Evolutionary conservation across 2,888 invertebrate genomes (phyloP).

Genomic region (Notocelia uddmanniana): DNA sequence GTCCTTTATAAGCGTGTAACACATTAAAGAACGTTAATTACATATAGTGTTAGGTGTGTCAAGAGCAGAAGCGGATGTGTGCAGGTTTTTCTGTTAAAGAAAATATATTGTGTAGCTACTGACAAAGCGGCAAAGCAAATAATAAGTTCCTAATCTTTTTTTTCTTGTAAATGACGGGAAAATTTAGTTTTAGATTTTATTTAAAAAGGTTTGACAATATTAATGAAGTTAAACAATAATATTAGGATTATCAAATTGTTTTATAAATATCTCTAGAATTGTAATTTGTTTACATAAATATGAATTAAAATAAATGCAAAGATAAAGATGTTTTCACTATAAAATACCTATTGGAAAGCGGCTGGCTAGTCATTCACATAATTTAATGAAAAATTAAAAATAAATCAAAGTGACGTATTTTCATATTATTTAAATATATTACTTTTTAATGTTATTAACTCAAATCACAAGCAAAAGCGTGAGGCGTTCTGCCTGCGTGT

Average conservation of each 20-base stretch:
- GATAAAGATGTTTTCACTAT: too few species aligned
- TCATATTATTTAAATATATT: conserved; percentile 1
- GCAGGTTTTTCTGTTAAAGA: neutral
- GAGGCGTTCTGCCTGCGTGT: conserved; percentile 39
- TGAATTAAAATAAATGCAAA: neutral
- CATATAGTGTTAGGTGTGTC: conserved; percentile 26
- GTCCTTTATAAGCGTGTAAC: conserved; percentile 5
- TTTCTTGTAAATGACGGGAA: neutral
- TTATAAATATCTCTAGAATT: too few species aligned
- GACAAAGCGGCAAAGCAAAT: conserved; percentile 8
- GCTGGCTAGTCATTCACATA: neutral
- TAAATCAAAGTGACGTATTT: conserved; percentile 6
- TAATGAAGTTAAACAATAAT: too few species aligned
- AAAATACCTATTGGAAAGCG: neutral
- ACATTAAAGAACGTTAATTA: neutral
- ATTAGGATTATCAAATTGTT: too few species aligned
- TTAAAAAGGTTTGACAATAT: too few species aligned
- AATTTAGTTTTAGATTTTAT: too few species aligned
- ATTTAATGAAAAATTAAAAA: conserved; percentile 2
- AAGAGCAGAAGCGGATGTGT: conserved; percentile 35
- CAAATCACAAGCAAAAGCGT: conserved; percentile 30
- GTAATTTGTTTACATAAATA: neutral
- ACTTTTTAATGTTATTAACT: conserved; percentile 32
- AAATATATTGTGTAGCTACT: conserved; percentile 5
- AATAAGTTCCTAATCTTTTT: neutral